Evolutionary conservation across 2,113 vertebrate genomes (phyloP).

Genomic region (Chloebia gouldiae): DNA sequence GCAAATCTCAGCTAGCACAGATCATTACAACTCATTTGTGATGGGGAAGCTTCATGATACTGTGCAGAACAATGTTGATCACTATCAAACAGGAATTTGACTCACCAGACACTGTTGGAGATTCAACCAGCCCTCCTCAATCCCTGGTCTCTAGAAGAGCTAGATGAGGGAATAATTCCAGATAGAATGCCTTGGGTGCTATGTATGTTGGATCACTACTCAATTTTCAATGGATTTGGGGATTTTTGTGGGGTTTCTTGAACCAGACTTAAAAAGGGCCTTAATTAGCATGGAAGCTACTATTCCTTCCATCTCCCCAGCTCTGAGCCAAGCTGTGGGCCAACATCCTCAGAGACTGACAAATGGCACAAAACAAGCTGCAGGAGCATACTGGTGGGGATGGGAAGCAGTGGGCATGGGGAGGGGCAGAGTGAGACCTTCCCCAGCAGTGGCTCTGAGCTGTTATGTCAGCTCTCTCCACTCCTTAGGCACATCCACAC

Average conservation of each 20-base stretch:
- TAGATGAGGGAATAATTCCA: not conserved
- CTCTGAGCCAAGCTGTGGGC: not conserved
- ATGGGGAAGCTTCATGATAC: not conserved
- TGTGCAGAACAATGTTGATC: not conserved
- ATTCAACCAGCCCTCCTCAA: not conserved
- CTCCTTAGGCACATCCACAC: not conserved
- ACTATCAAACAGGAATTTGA: not conserved
- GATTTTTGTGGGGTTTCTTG: not conserved
- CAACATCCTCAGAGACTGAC: not conserved
- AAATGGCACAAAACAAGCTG: not conserved
- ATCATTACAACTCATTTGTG: not conserved
- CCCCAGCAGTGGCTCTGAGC: not conserved
- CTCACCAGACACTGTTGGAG: not conserved
- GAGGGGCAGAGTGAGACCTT: not conserved
- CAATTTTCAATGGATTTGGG: not conserved
- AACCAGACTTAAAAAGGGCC: not conserved
- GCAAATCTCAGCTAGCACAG: slow-evolving; percentile 19
- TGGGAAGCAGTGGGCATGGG: not conserved
- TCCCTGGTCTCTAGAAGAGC: not conserved
- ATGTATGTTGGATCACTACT: not conserved
- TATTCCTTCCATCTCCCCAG: not conserved
- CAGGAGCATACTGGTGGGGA: not conserved
- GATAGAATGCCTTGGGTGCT: not conserved
- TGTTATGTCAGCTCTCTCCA: not conserved
- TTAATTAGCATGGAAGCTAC: not conserved